Percentiles rank a stretch among this genome's conserved stretches.
These are phyloP conservation scores for Calliphora vomitoria DNA, from an alignment of 2,888 invertebrate genomes.

Conservation along the genomic window DNA sequence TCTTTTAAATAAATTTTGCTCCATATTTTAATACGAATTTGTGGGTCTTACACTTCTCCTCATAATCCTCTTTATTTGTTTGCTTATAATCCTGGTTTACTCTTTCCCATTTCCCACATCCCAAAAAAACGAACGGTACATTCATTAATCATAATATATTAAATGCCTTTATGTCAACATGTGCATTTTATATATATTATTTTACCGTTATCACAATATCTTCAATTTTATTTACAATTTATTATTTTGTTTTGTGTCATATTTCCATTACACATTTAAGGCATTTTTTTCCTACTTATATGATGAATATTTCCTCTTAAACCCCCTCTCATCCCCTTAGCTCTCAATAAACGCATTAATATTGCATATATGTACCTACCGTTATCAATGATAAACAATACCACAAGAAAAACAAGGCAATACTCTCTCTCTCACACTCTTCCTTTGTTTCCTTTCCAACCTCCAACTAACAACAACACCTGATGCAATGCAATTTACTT, in stretches of 20 bases:
- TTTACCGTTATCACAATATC: constrained; percentile 20
- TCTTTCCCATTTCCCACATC: neutral
- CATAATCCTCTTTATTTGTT: neutral
- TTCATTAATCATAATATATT: constrained; percentile 36
- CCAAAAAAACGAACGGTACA: neutral
- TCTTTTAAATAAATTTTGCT: too few relatives aligned
- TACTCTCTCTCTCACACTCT: neutral
- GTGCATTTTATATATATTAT: constrained; percentile 33
- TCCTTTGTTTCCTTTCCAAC: neutral
- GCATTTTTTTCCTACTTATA: neutral
- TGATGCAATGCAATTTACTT: constrained; percentile 34
- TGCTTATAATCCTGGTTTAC: neutral
- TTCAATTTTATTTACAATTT: neutral
- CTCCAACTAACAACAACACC: constrained; percentile 1
- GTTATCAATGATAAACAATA: constrained; percentile 23
- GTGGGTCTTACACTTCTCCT: too few relatives aligned
- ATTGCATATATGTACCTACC: constrained; percentile 2
- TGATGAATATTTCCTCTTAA: neutral
- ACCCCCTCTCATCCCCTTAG: neutral
- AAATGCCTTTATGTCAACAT: constrained; percentile 42
- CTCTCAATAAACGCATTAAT: constrained; percentile 34
- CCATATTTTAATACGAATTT: too few relatives aligned
- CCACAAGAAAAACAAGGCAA: constrained; percentile 11
- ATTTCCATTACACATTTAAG: constrained; percentile 12
- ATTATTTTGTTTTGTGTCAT: constrained; percentile 6